Percentiles rank a stretch among this genome's conserved stretches.
Conservation (phyloP, 2,797 vertebrate species). For the Ctenosaura bakeri region DNA sequence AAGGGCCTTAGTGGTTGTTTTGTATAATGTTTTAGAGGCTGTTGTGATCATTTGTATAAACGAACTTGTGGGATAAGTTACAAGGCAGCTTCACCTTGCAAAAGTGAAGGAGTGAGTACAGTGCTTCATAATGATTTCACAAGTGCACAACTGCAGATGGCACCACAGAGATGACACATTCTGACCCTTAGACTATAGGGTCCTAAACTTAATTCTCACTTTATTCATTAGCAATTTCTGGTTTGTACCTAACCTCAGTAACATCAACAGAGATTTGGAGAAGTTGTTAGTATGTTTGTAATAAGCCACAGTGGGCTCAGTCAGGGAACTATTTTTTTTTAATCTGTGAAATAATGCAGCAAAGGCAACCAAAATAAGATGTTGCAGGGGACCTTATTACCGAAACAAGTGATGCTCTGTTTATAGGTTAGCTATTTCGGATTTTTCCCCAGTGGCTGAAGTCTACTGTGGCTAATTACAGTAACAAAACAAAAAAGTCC, state of each 20-base stretch:
- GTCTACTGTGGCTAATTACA: constrained; percentile 12
- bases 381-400: constrained; percentile 2
- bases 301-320: constrained; percentile 15
- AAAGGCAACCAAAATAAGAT: background rate
- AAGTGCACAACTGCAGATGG: background rate
- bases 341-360: background rate
- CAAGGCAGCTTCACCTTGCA: background rate
- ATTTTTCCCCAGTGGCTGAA: background rate
- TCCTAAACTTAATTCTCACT: background rate
- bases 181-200: background rate
- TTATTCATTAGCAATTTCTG: background rate
- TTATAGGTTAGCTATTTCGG: background rate
- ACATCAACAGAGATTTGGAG: background rate
- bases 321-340: background rate
- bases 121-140: background rate
- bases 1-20: too few relatives aligned
- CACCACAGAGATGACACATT: too few relatives aligned
- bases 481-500: background rate
- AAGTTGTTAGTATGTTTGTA: background rate
- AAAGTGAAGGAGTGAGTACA: background rate
- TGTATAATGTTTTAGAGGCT: too few relatives aligned
- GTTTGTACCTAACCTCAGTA: background rate
- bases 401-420: background rate
- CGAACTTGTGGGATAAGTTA: too few relatives aligned
- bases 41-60: too few relatives aligned